Evolutionary conservation across 2,888 invertebrate genomes (phyloP).

Genomic region (Odiellus spinosus): DNA sequence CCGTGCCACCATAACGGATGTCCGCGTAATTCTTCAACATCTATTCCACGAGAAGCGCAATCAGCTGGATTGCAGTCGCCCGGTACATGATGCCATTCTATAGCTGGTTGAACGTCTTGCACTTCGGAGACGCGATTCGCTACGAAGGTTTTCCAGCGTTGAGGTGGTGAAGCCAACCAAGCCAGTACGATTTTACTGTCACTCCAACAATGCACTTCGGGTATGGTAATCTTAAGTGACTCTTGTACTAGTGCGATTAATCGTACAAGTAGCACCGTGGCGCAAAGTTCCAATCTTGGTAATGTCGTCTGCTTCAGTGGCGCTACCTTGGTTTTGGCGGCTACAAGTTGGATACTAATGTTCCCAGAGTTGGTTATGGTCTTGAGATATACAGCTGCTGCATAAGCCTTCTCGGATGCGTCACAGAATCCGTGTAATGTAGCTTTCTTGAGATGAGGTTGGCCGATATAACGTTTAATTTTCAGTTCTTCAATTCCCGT

Average conservation of each 20-base stretch:
- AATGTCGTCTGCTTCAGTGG: slow-evolving; percentile 2
- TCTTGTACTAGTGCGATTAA: background rate
- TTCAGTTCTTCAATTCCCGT: too few species aligned
- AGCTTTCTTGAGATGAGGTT: background rate
- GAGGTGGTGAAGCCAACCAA: slow-evolving; percentile 6
- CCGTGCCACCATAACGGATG: slow-evolving; percentile 15
- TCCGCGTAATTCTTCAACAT: slow-evolving; percentile 7
- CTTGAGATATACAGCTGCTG: background rate
- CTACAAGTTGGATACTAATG: background rate
- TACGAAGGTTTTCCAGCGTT: slow-evolving; percentile 21
- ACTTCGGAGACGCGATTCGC: slow-evolving; percentile 21
- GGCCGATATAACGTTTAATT: too few species aligned
- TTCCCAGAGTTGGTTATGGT: background rate
- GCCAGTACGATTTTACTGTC: slow-evolving; percentile 10
- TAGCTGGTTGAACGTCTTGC: slow-evolving; percentile 8
- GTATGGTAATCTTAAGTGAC: background rate
- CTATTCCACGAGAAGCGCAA: slow-evolving; percentile 20
- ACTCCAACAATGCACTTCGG: slow-evolving; percentile 7
- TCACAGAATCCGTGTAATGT: slow-evolving; percentile 2
- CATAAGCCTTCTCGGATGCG: slow-evolving; percentile 1
- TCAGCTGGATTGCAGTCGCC: slow-evolving; percentile 24
- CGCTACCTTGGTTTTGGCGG: slow-evolving; percentile 3
- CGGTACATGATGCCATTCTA: slow-evolving; percentile 21
- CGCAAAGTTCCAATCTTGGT: slow-evolving; percentile 5
- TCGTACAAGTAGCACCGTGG: slow-evolving; percentile 2